Evolutionary conservation across 2,797 vertebrate species (phyloP), one percentile per base, ranked within the genome.

Genomic region (Hapalemur alaotrensis): DNA sequence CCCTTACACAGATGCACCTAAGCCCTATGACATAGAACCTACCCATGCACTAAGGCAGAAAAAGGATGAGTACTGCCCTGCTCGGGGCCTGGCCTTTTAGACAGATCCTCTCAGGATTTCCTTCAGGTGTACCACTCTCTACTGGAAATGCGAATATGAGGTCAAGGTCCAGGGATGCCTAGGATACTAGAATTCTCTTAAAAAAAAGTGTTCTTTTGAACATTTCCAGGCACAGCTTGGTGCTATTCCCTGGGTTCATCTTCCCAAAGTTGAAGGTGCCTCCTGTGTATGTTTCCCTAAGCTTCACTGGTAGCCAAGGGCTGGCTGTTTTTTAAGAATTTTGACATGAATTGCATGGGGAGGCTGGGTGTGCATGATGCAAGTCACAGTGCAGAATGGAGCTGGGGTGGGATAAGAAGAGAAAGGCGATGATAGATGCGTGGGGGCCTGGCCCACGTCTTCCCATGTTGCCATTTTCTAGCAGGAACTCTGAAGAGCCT

Each of bases 381-480:
- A 18, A 35, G 1, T 80, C 10, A 4, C 9, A 8, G 43, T 46
- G 4, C 9, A 82, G 15, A 50, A 20, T 46, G 32, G 23, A 48
- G 63, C 35, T 86, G 43, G 3, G 12, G 1, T 61, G 6, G 63
- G 18, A 25, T 11, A 1, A 22, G 32, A 76, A 50, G 5, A 35
- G 6, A 3, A 13, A 52, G 28, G 17, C 1, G 3, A 15, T 4
- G 5, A 23, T 12, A 22, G 22, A 61, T 20, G 5, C 3, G 5
- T 35, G 25, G 8, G 9, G 0, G 0, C 7, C 11, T 10, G 5
- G 12, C 2, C 5, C 5, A 23, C 1, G 22, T 81, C 17, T 73
- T 35, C 5, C 61, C 1, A 41, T 32, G 30, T 4, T 48, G 20
- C 18, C 7, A 1, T 22, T 89, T 43, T 82, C 32, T 28, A 65